Conservation (phyloP, 2,113 vertebrate species). For the Pimephales promelas region DNA sequence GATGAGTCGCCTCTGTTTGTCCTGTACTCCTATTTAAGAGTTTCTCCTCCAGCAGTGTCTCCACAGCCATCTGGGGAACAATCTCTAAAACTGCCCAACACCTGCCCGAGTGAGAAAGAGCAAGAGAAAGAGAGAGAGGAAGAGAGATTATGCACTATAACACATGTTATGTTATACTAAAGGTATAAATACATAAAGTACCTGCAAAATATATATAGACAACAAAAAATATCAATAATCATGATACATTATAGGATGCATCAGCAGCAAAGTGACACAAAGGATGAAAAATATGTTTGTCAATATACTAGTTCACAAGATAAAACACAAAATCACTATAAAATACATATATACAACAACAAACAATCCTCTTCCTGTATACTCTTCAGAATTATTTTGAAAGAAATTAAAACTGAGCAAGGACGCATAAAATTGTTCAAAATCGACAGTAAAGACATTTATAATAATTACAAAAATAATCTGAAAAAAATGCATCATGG, state of each 20-base stretch:
- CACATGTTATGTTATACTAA: neutral
- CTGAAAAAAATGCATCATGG: too few species aligned
- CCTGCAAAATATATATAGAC: neutral
- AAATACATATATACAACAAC: neutral
- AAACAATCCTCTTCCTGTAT: too few species aligned
- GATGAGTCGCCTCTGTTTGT: constrained; percentile 40
- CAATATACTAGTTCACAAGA: too few species aligned
- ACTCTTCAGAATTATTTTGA: too few species aligned
- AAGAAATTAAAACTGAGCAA: neutral
- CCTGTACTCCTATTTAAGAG: constrained; percentile 57
- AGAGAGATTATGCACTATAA: neutral
- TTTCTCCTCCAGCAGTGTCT: constrained; percentile 50
- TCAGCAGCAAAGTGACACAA: neutral
- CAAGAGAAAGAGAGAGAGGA: constrained; percentile 12
- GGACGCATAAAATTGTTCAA: neutral
- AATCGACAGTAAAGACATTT: neutral
- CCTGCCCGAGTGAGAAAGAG: constrained; percentile 58
- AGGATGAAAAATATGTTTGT: neutral
- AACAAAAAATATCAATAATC: too few species aligned
- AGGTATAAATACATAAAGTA: neutral
- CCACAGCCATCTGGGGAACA: constrained; percentile 73
- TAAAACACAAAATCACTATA: neutral
- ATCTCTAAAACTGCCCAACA: constrained; percentile 77
- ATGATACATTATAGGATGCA: too few species aligned
- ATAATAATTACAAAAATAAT: too few species aligned